Conservation (phyloP, 2,113 vertebrate genomes). For the Lanius collurio region DNA sequence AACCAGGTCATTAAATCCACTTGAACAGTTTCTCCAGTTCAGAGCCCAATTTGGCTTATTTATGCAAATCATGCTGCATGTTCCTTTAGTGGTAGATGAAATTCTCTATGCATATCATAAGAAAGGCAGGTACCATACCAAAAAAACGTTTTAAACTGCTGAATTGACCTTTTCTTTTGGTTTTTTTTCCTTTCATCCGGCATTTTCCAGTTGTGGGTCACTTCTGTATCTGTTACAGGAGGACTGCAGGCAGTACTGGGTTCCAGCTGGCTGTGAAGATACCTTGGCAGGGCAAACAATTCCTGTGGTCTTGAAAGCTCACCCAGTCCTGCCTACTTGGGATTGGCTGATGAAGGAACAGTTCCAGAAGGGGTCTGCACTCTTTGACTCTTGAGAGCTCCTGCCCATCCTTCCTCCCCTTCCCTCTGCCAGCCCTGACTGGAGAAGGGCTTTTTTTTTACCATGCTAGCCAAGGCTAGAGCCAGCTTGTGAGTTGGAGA, state of each 20-base stretch:
- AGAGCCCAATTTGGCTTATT: constrained; percentile 33
- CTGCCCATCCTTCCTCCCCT: background rate
- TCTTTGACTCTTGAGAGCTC: background rate
- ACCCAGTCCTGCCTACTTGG: background rate
- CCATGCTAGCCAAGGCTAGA: background rate
- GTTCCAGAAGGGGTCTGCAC: background rate
- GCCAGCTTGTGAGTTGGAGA: background rate
- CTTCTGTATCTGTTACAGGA: constrained; percentile 22
- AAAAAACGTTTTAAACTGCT: constrained; percentile 43
- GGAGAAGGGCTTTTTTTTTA: background rate
- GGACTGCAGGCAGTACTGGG: constrained; percentile 34
- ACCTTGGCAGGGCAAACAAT: background rate
- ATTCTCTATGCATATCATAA: constrained; percentile 67
- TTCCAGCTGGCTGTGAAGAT: constrained; percentile 8
- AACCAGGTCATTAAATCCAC: background rate
- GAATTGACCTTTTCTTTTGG: background rate
- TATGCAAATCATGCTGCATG: constrained; percentile 60
- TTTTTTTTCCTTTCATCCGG: background rate
- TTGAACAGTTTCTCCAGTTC: constrained; percentile 12
- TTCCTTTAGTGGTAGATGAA: constrained; percentile 65
- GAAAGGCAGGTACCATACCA: constrained; percentile 59
- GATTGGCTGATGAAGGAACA: background rate
- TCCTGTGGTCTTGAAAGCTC: constrained; percentile 6
- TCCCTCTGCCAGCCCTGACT: background rate
- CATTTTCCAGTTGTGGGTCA: constrained; percentile 18